Evolutionary conservation across 1,140 invertebrate genomes (phyloP).

Genomic region (Dreissena rostriformis): DNA sequence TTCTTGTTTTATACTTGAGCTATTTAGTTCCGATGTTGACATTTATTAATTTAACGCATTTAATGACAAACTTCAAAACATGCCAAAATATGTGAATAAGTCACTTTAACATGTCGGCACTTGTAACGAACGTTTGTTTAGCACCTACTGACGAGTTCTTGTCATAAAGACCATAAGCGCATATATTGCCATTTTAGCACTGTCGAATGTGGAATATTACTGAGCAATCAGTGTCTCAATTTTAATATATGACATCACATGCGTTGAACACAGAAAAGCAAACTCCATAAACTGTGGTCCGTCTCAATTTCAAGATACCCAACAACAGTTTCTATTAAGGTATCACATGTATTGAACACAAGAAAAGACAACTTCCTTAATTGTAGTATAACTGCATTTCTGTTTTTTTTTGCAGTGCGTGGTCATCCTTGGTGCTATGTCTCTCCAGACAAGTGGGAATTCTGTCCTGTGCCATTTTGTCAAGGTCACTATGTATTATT

Average conservation of each 20-base stretch:
- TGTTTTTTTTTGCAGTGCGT: not conserved
- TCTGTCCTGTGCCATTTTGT: slow-evolving; percentile 28
- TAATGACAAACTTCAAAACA: too few species aligned
- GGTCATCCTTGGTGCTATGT: slow-evolving; percentile 25
- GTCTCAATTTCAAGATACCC: not conserved
- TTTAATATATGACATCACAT: not conserved
- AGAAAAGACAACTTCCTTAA: not conserved
- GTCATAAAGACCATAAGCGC: too few species aligned
- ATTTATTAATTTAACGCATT: too few species aligned
- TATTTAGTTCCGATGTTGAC: too few species aligned
- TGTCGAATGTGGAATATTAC: not conserved
- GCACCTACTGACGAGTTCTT: too few species aligned
- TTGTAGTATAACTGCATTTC: not conserved
- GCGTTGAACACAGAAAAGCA: not conserved
- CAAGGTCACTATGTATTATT: slow-evolving; percentile 20
- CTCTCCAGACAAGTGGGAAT: slow-evolving; percentile 10
- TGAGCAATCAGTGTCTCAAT: not conserved
- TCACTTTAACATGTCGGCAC: too few species aligned
- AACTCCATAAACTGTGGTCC: not conserved
- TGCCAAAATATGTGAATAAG: too few species aligned
- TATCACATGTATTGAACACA: not conserved
- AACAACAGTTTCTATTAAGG: not conserved
- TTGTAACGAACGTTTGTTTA: too few species aligned
- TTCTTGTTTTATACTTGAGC: too few species aligned
- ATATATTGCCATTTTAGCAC: too few species aligned